Evolutionary conservation across 2,797 vertebrate genomes (phyloP), one percentile per base, ranked within the genome.

Genomic region (Schizopygopsis malacanthus): DNA sequence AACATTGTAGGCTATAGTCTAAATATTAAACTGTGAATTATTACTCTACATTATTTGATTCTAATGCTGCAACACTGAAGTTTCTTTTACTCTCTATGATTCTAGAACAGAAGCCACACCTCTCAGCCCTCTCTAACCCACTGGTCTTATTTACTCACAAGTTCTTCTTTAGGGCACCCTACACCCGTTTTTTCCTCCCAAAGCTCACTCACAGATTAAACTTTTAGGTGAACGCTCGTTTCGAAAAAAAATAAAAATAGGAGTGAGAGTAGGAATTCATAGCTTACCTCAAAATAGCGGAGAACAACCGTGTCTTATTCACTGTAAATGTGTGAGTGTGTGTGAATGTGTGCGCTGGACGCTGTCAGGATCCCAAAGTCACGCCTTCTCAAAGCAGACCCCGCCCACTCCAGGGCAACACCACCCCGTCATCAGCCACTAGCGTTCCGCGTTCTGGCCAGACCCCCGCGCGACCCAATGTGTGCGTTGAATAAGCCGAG

Each of bases 381-480:
- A 45, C 52, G 13, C 75, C 83, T 47, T 43, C 75, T 54, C 52
- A 16, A 18, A 0, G 2, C 16, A 47, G 56, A 41, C 73, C 54
- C 78, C 87, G 70, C 89, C 89, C 81, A 76, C 33, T 22, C 28
- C 15, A 61, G 67, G 83, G 22, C 81, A 78, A 83, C 83, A 59
- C 65, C 83, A 82, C 89, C 89, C 87, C 18, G 79, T 83, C 70
- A 39, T 28, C 69, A 84, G 81, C 89, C 89, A 88, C 84, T 88
- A 50, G 61, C 25, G 70, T 45, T 69, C 13, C 72, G 78, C 61
- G 43, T 72, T 82, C 54, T 70, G 83, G 83, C 87, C 89, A 86
- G 86, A 84, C 87, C 89, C 86, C 85, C 25, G 39, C 83, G 47
- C 45, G 41, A 77, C 65, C 87, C 87, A 88, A 85, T 88, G 73